Evolutionary conservation across 2,113 vertebrate species (phyloP).

Genomic region (Ophthalmotilapia sp.): DNA sequence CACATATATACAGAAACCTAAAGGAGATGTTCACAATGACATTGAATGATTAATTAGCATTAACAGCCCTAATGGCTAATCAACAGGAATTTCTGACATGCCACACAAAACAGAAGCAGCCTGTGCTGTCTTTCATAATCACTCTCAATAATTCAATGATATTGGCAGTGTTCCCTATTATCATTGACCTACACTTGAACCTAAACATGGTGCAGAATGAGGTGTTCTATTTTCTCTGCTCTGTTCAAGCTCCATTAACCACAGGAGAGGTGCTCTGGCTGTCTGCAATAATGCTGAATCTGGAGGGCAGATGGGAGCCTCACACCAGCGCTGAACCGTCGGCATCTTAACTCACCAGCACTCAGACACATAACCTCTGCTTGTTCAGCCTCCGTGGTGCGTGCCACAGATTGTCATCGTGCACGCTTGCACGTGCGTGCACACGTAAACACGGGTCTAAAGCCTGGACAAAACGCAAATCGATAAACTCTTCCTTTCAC

Average conservation of each 20-base stretch:
- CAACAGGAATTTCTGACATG: slow-evolving; percentile 3
- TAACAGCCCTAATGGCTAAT: neutral
- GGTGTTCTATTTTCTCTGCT: slow-evolving; percentile 19
- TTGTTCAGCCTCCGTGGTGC: neutral
- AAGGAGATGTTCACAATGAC: neutral
- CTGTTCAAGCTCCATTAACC: slow-evolving; percentile 48
- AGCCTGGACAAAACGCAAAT: neutral
- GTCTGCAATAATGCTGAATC: slow-evolving; percentile 15
- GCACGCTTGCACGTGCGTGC: fast-evolving
- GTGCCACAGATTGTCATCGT: neutral
- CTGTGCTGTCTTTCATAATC: neutral
- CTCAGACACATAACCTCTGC: neutral
- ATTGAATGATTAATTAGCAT: neutral
- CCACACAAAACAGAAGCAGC: neutral
- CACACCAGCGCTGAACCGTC: neutral
- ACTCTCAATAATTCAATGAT: slow-evolving; percentile 30
- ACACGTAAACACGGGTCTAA: neutral
- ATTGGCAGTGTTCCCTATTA: slow-evolving; percentile 11
- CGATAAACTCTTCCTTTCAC: neutral
- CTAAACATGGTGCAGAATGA: slow-evolving; percentile 31
- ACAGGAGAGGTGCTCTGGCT: slow-evolving; percentile 4
- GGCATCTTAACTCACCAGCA: neutral
- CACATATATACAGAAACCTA: neutral
- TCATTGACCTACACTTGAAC: slow-evolving; percentile 53
- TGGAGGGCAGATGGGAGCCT: slow-evolving; percentile 7